A percentile compares a stretch with the other conserved stretches of the same genome.
Evolutionary conservation across 2,888 invertebrate genomes (phyloP).

Genomic region (Cephonodes hylas): DNA sequence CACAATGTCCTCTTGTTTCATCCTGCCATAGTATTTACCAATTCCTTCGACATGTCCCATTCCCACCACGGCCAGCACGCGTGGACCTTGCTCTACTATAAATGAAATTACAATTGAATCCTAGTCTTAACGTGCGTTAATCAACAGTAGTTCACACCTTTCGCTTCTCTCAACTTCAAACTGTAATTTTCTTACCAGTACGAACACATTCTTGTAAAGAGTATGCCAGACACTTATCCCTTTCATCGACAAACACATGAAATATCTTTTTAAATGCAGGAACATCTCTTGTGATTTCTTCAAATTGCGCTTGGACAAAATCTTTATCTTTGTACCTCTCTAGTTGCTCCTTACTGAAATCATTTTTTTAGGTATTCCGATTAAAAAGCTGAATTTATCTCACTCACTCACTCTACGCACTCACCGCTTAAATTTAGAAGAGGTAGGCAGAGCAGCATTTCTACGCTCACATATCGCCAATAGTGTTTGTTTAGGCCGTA

Average conservation of each 20-base stretch:
- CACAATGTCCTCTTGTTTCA: slow-evolving; percentile 69
- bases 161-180: too few species aligned
- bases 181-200: slow-evolving; percentile 47
- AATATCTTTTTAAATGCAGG: slow-evolving; percentile 76
- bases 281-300: slow-evolving; percentile 68
- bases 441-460: too few species aligned
- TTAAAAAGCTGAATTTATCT: too few species aligned
- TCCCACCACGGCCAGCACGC: slow-evolving; percentile 97
- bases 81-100: slow-evolving; percentile 70
- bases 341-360: slow-evolving; percentile 58
- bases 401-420: too few species aligned
- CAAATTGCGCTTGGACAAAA: slow-evolving; percentile 71
- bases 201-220: slow-evolving; percentile 73
- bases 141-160: too few species aligned
- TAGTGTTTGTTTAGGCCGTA: too few species aligned
- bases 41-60: slow-evolving; percentile 98
- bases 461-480: too few species aligned
- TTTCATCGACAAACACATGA: slow-evolving; percentile 74
- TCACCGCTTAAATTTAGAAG: too few species aligned
- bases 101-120: neutral
- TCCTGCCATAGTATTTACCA: slow-evolving; percentile 67
- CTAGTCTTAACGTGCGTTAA: too few species aligned
- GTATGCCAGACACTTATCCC: slow-evolving; percentile 72
- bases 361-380: neutral
- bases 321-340: slow-evolving; percentile 71